Evolutionary conservation across 1,140 invertebrate genomes (phyloP).

Genomic region (Asobara japonica): DNA sequence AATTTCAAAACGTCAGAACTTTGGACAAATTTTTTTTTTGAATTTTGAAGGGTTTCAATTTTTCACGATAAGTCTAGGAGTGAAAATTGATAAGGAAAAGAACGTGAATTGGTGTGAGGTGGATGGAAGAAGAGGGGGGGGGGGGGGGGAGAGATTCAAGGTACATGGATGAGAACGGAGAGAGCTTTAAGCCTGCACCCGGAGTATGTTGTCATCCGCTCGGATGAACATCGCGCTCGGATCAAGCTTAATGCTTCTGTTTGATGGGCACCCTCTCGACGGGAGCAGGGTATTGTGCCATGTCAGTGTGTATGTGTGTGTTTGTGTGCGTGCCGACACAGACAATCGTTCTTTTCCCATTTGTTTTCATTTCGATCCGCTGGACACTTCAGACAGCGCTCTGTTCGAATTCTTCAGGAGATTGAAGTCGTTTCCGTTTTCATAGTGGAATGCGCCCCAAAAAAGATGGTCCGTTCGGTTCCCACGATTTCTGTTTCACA

Average conservation of each 20-base stretch:
- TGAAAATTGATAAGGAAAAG: too few species aligned
- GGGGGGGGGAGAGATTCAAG: constrained; percentile 14
- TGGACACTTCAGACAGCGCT: background rate
- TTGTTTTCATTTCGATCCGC: background rate
- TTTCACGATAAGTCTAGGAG: too few species aligned
- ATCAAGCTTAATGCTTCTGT: constrained; percentile 66
- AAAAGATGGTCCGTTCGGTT: too few species aligned
- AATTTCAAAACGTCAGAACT: too few species aligned
- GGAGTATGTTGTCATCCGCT: constrained; percentile 67
- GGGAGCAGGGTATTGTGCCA: background rate
- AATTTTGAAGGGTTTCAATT: too few species aligned
- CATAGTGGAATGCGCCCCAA: too few species aligned
- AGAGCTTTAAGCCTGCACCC: constrained; percentile 58
- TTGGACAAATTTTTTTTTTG: too few species aligned
- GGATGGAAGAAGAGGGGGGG: background rate
- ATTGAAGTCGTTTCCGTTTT: background rate
- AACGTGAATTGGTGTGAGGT: background rate
- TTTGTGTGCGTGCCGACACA: background rate
- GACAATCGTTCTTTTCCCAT: constrained; percentile 1
- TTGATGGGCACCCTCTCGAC: constrained; percentile 54
- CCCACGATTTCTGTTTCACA: too few species aligned
- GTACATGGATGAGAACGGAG: constrained; percentile 69
- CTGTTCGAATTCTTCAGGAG: background rate
- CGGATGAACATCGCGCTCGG: constrained; percentile 65
- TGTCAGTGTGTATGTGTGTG: background rate